Conservation (phyloP, 2,113 vertebrate genomes). For the Oryzias woworae region DNA sequence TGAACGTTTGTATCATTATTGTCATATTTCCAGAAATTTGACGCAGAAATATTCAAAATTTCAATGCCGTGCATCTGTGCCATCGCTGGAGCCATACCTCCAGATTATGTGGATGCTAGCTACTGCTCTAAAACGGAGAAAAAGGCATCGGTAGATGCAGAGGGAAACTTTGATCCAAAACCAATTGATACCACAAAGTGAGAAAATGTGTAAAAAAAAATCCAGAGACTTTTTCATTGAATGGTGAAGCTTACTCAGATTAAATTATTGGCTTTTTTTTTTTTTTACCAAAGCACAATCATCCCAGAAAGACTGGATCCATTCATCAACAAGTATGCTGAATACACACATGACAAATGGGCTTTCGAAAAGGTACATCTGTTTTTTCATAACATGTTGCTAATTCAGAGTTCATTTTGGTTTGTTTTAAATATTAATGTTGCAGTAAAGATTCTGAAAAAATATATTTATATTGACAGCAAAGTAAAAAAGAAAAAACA, state of each 20-base stretch:
- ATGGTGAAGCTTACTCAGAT: neutral
- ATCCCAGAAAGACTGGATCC: conserved; percentile 90
- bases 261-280: conserved; percentile 8
- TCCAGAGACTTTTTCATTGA: neutral
- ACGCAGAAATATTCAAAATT: conserved; percentile 88
- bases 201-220: conserved; percentile 17
- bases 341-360: conserved; percentile 93
- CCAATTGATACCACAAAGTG: conserved; percentile 93
- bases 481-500: too few species aligned
- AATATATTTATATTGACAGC: too few species aligned
- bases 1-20: neutral
- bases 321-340: conserved; percentile 91
- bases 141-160: conserved; percentile 91
- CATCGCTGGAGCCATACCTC: conserved; percentile 91
- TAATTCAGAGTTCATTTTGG: neutral
- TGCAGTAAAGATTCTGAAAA: neutral
- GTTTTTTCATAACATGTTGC: neutral
- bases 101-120: conserved; percentile 93
- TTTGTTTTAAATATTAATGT: neutral
- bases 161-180: conserved; percentile 94
- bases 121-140: conserved; percentile 93
- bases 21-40: conserved; percentile 82
- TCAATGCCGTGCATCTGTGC: conserved; percentile 92
- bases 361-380: conserved; percentile 88
- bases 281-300: conserved; percentile 79